phyloP scores from a whole-genome alignment of 2,113 vertebrate species.

The Clarias gariepinus region DNA sequence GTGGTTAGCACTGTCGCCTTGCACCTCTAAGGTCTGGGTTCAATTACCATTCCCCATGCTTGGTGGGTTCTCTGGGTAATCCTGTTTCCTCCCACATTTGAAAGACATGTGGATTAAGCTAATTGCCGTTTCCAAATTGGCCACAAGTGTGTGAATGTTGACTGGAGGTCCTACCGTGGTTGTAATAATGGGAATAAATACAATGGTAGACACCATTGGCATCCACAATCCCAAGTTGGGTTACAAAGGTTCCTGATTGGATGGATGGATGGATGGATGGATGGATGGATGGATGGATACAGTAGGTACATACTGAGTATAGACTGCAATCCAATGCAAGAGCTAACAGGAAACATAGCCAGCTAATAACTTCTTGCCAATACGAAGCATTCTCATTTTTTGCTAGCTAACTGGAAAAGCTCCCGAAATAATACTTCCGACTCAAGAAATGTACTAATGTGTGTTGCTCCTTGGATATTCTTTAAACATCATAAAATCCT shows the following conservation, averaged over 20 bases:
- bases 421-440: neutral
- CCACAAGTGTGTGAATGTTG: too few species aligned
- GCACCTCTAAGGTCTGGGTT: too few species aligned
- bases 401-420: neutral
- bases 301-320: neutral
- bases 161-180: too few species aligned
- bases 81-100: too few species aligned
- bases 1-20: too few species aligned
- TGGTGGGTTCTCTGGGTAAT: too few species aligned
- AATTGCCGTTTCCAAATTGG: too few species aligned
- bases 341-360: neutral
- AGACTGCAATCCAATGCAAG: neutral
- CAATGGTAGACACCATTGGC: too few species aligned
- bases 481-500: neutral
- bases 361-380: neutral
- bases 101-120: too few species aligned
- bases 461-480: neutral
- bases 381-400: neutral
- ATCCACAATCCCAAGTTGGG: too few species aligned
- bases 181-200: too few species aligned
- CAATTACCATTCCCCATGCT: too few species aligned
- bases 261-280: neutral
- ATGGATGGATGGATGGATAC: neutral
- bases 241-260: neutral
- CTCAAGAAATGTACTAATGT: neutral